Conservation (phyloP, 92 coral and sea anemone species). For the Epizoanthus rinbou region DNA sequence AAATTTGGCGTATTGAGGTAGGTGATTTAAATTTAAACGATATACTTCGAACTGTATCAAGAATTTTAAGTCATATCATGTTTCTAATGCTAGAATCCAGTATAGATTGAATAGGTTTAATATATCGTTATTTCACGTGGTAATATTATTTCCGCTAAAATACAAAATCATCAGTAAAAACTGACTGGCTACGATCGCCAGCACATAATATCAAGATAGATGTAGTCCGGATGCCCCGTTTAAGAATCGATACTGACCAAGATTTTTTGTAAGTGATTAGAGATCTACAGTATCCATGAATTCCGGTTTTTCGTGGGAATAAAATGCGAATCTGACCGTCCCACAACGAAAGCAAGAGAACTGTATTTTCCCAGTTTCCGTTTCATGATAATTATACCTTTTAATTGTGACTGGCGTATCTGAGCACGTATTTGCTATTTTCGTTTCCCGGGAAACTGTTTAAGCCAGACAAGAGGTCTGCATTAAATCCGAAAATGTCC, state of each 20-base stretch:
- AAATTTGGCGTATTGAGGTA: conserved; percentile 99
- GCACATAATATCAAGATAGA: background rate
- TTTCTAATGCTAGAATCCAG: background rate
- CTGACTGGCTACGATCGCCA: background rate
- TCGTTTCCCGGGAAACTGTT: conserved; percentile 15
- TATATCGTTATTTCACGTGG: background rate
- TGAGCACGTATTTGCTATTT: background rate
- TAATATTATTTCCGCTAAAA: background rate
- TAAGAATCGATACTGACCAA: background rate
- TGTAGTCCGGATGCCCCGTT: background rate
- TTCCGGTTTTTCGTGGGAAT: background rate
- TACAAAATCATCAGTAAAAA: background rate
- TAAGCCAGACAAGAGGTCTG: background rate
- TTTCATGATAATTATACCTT: background rate
- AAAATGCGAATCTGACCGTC: background rate
- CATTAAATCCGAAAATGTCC: background rate
- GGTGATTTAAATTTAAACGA: background rate
- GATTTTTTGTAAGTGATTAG: background rate
- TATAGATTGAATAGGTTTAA: background rate
- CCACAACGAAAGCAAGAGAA: background rate
- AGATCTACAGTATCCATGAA: background rate
- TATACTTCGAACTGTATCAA: background rate
- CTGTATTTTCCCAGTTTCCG: background rate
- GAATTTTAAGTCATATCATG: background rate
- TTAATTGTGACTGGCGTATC: background rate